These are phyloP conservation scores for Temnopleurus reevesii DNA, from an alignment of 53 echinoderm and acorn worm species.

Conservation along the genomic window DNA sequence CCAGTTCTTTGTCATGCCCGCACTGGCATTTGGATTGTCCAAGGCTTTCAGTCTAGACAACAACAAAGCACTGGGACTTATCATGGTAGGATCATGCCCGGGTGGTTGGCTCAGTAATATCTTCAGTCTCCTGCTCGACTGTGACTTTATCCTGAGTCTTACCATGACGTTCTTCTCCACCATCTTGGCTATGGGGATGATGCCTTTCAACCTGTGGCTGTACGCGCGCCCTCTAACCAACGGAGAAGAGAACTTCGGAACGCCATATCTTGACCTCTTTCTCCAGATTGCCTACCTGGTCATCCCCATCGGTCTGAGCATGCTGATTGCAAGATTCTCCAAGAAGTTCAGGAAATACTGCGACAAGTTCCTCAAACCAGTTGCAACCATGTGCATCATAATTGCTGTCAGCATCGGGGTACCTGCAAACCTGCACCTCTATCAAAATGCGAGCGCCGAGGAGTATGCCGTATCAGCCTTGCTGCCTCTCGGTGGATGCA, in stretches of 20 bases:
- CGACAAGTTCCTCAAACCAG: slow-evolving; percentile 68
- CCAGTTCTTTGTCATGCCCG: slow-evolving; percentile 82
- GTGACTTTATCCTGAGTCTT: slow-evolving; percentile 75
- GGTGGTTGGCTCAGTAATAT: slow-evolving; percentile 84
- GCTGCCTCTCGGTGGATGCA: slow-evolving; percentile 65
- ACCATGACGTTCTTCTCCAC: slow-evolving; percentile 80
- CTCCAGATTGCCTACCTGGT: slow-evolving; percentile 66
- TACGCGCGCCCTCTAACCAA: slow-evolving; percentile 64
- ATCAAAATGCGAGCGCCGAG: slow-evolving; percentile 55
- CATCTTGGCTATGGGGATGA: slow-evolving; percentile 72
- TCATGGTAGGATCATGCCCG: slow-evolving; percentile 74
- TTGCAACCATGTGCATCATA: slow-evolving; percentile 67
- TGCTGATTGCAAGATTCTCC: slow-evolving; percentile 61
- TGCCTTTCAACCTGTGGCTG: slow-evolving; percentile 80
- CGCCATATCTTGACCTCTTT: slow-evolving; percentile 69
- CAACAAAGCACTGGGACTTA: slow-evolving; percentile 66
- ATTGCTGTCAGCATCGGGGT: slow-evolving; percentile 65
- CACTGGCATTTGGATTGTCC: slow-evolving; percentile 66
- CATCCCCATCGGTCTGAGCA: slow-evolving; percentile 69
- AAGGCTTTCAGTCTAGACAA: slow-evolving; percentile 66
- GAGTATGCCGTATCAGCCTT: slow-evolving; percentile 61
- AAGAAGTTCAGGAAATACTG: slow-evolving; percentile 58
- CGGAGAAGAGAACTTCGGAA: slow-evolving; percentile 62
- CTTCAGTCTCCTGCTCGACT: slow-evolving; percentile 77
- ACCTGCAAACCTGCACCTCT: slow-evolving; percentile 66